Conservation (phyloP, 2,797 vertebrate genomes). For the Enteromius treurensis region DNA sequence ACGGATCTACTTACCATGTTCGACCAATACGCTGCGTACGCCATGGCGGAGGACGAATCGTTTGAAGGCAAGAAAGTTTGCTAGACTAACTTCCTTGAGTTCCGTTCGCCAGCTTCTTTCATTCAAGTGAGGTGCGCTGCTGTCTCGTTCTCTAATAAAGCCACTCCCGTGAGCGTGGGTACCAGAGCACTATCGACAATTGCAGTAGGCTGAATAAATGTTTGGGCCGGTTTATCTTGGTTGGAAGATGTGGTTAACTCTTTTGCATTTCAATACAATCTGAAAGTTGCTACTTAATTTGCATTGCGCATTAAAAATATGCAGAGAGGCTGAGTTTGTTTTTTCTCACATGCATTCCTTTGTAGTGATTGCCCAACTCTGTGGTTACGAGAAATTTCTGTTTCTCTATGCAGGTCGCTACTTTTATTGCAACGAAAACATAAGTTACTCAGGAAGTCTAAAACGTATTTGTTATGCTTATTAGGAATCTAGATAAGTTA, state of each 20-base stretch:
- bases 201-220: not conserved
- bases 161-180: constrained; percentile 39
- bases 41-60: constrained; percentile 64
- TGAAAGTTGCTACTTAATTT: not conserved
- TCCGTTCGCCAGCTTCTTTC: not conserved
- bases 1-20: constrained; percentile 69
- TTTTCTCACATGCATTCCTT: not conserved
- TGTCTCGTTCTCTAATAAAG: constrained; percentile 4
- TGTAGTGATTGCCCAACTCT: not conserved
- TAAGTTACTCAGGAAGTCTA: not conserved
- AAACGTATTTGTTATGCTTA: not conserved
- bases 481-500: not conserved
- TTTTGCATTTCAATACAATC: not conserved
- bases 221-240: not conserved
- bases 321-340: not conserved
- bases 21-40: constrained; percentile 75
- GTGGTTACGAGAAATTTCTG: not conserved
- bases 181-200: not conserved
- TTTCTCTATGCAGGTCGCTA: not conserved
- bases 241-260: not conserved
- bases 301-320: not conserved
- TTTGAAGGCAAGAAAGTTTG: not conserved
- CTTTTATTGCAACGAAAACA: not conserved
- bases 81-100: not conserved
- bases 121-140: not conserved